Evolutionary conservation across 2,888 invertebrate genomes (phyloP), one percentile per base, ranked within the genome.

Genomic region (Papilio protenor): DNA sequence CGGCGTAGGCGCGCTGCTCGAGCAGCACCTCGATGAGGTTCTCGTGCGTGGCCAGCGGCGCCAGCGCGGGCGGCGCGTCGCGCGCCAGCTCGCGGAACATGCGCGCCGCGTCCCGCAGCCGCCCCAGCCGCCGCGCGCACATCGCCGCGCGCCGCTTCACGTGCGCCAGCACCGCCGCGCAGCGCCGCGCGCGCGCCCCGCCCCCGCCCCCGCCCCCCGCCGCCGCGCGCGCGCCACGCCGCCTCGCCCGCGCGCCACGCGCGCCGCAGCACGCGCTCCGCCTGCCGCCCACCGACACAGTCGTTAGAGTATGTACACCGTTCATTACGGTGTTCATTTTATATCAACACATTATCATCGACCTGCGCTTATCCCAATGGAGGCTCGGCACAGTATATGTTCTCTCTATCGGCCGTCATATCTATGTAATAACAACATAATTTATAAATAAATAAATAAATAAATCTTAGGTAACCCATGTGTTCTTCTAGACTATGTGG

Each of bases 1-100:
- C 99, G 5, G 98, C 98, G 90, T 99, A 99, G 0, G 98, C 98
- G 91, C 99, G 98, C 96, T 98, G 97, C 94, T 99, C 99, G 77
- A 99, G 94, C 83, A 99, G 94, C 76, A 98, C 98, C 95, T 99
- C 99, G 84, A 99, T 98, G 82, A 99, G 95, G 94, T 99, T 99
- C 95, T 99, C 99, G 85, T 89, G 91, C 83, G 99, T 97, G 89
- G 98, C 98, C 81, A 99, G 95, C 81, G 98, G 97, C 90, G 97
- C 98, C 96, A 99, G 97, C 85, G 98, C 98, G 16, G 99, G 98
- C 84, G 99, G 99, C 82, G 98, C 97, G 95, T 99, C 99, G 93
- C 99, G 99, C 75, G 98, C 98, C 81, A 99, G 95, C 95, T 99
- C 99, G 87, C 99, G 96, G 95, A 99, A 99, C 96, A 98, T 97